phyloP scores from a whole-genome alignment of 23 tunicate genomes.

The Botrylloides violaceus region DNA sequence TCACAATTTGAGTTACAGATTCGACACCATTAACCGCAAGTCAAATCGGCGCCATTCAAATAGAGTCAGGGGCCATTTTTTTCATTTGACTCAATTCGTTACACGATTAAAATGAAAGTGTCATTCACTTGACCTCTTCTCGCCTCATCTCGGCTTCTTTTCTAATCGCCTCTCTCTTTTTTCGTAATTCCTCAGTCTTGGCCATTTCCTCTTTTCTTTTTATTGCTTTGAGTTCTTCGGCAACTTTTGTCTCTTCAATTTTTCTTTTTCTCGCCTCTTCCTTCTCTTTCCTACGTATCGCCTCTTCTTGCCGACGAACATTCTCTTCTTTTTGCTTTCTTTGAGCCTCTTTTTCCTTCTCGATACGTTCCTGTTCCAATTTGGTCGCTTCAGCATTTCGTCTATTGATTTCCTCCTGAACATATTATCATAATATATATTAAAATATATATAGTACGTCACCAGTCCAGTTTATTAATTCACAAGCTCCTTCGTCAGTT shows the following conservation, averaged over 20 bases:
- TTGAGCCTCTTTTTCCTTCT: conserved; percentile 46
- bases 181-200: conserved; percentile 1
- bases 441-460: no score
- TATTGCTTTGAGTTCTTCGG: conserved; percentile 10
- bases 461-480: no score
- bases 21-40: no score
- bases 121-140: conserved; percentile 22
- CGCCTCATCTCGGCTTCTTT: conserved; percentile 37
- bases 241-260: conserved; percentile 24
- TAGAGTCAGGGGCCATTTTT: no score
- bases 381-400: conserved; percentile 4
- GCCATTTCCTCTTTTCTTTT: conserved; percentile 14
- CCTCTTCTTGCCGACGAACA: conserved; percentile 6
- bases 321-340: conserved; percentile 30
- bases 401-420: conserved; percentile 11
- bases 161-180: conserved; percentile 25
- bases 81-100: no score
- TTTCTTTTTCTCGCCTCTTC: conserved; percentile 21
- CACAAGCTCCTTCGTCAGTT: no score
- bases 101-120: background rate
- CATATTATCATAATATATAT: no score
- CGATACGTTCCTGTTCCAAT: conserved; percentile 21
- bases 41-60: no score
- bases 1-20: no score
- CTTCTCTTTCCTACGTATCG: conserved; percentile 6